Conservation (phyloP, 1,140 invertebrate species). For the Cyphomyrmex costatus region DNA sequence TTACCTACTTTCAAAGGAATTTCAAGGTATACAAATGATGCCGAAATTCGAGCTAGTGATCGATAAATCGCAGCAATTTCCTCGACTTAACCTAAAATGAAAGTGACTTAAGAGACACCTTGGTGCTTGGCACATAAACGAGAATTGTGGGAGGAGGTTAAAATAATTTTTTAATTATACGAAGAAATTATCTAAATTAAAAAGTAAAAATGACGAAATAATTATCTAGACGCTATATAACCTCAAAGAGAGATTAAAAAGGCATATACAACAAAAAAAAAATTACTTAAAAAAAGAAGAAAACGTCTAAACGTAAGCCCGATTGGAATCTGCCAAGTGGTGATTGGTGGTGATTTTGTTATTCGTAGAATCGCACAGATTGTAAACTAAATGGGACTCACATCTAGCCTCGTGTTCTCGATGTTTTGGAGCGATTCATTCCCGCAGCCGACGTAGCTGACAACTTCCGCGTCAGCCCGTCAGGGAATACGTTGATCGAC, state of each 20-base stretch:
- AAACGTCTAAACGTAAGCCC: neutral
- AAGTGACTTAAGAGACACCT: neutral
- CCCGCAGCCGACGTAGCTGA: neutral
- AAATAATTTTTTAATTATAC: too few species aligned
- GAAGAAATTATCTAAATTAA: too few species aligned
- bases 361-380: neutral
- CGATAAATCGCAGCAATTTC: neutral
- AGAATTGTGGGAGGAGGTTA: too few species aligned
- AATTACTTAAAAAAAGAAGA: too few species aligned
- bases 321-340: neutral
- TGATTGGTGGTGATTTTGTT: neutral
- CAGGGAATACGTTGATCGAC: slow-evolving; percentile 19
- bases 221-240: too few species aligned
- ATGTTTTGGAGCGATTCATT: neutral
- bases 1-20: too few species aligned
- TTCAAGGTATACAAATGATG: too few species aligned
- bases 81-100: neutral
- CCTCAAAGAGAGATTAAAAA: too few species aligned
- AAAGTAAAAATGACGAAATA: too few species aligned
- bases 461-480: neutral
- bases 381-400: neutral
- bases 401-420: neutral
- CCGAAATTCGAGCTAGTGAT: neutral
- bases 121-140: too few species aligned
- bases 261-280: too few species aligned